Conservation (phyloP, 35 echinoderm and acorn worm species). For the Heliocidaris tuberculata region DNA sequence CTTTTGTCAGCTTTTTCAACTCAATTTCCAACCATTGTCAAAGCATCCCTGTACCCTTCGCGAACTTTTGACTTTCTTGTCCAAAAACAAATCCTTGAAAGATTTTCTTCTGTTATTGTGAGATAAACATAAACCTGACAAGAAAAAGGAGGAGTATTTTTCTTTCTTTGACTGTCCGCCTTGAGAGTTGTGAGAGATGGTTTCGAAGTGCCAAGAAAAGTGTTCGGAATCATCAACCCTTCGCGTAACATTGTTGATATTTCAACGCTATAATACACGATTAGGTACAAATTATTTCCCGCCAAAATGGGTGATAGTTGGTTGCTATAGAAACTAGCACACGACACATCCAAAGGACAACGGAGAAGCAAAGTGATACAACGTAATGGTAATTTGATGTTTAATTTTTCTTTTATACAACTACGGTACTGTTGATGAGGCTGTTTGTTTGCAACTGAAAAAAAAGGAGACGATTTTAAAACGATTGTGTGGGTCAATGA, state of each 20-base stretch:
- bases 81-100: background rate
- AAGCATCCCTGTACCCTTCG: background rate
- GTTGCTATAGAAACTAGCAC: background rate
- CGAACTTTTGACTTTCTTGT: background rate
- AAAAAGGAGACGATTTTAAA: too few species aligned
- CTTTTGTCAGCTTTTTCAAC: conserved; percentile 5
- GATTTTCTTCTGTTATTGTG: background rate
- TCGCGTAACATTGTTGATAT: background rate
- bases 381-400: too few species aligned
- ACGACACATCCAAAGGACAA: background rate
- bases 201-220: background rate
- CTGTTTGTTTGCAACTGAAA: too few species aligned
- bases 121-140: background rate
- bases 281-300: background rate
- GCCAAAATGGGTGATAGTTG: background rate
- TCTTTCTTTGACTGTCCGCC: background rate
- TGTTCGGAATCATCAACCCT: background rate
- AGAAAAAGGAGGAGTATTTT: background rate
- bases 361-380: background rate
- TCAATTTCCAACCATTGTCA: background rate
- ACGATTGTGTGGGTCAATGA: too few species aligned
- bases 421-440: too few species aligned
- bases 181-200: background rate
- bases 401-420: too few species aligned
- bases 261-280: background rate